Evolutionary conservation across 2,797 vertebrate species (phyloP).

Genomic region (Danionella dracula): DNA sequence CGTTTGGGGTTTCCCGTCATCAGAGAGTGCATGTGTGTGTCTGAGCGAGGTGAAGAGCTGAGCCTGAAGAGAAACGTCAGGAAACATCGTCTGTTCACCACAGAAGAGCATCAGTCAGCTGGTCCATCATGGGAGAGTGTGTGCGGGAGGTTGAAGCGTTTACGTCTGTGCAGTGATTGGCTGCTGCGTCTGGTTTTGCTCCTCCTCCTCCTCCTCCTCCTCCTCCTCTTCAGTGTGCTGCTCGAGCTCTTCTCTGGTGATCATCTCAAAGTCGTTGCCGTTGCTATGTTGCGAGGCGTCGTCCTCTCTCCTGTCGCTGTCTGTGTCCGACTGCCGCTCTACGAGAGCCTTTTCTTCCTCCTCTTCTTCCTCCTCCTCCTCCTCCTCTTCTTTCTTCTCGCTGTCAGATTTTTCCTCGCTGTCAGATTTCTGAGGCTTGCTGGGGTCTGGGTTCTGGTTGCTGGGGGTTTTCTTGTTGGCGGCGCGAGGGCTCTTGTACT

Average conservation of each 20-base stretch:
- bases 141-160: slow-evolving; percentile 57
- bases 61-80: slow-evolving; percentile 72
- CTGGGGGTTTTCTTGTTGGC: slow-evolving; percentile 79
- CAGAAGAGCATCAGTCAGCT: slow-evolving; percentile 46
- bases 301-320: slow-evolving; percentile 92
- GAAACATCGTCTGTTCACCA: slow-evolving; percentile 57
- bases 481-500: slow-evolving; percentile 91
- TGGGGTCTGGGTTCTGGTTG: slow-evolving; percentile 52
- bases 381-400: slow-evolving; percentile 82
- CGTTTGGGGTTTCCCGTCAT: slow-evolving; percentile 41
- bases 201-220: slow-evolving; percentile 73
- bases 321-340: slow-evolving; percentile 87
- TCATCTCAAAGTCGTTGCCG: slow-evolving; percentile 99
- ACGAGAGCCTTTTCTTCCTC: slow-evolving; percentile 61
- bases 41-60: slow-evolving; percentile 64
- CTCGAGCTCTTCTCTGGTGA: slow-evolving; percentile 97
- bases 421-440: slow-evolving; percentile 84
- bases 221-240: slow-evolving; percentile 92
- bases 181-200: slow-evolving; percentile 64
- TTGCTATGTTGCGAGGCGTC: slow-evolving; percentile 98
- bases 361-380: slow-evolving; percentile 68
- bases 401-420: slow-evolving; percentile 90
- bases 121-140: slow-evolving; percentile 52
- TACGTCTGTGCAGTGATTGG: slow-evolving; percentile 82
- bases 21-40: slow-evolving; percentile 44